phyloP scores from a whole-genome alignment of 2,888 invertebrate species.

The Palloptera scutellata region DNA sequence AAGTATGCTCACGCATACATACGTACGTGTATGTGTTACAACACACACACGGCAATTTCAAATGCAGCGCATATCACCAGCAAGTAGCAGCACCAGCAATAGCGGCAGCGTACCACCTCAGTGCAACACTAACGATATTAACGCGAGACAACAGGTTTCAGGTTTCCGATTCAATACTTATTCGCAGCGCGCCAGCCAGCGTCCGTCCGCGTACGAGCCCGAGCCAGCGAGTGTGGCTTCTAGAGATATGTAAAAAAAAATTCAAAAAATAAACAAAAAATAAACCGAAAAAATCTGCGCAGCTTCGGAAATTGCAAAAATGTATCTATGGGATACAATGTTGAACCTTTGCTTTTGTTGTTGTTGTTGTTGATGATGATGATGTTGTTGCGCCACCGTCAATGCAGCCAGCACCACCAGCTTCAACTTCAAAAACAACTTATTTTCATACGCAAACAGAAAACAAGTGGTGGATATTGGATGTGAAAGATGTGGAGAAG shows the following conservation, averaged over 20 bases:
- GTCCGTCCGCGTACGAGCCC: no score
- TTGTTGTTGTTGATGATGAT: slow-evolving; percentile 11
- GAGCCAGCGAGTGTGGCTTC: no score
- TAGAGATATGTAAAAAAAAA: no score
- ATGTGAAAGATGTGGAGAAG: no score
- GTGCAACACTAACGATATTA: no score
- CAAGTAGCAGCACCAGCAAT: background rate
- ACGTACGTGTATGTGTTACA: background rate
- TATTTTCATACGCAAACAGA: background rate
- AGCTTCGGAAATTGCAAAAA: slow-evolving; percentile 15
- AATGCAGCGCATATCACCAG: slow-evolving; percentile 18
- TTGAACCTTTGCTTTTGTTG: slow-evolving; percentile 25
- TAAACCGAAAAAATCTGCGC: slow-evolving; percentile 1
- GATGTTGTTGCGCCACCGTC: slow-evolving; percentile 14
- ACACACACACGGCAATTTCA: slow-evolving; percentile 11
- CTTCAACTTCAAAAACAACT: slow-evolving; percentile 5
- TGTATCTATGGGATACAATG: slow-evolving; percentile 16
- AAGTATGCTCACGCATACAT: background rate
- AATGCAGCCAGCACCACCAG: slow-evolving; percentile 1
- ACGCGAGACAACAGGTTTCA: slow-evolving; percentile 1
- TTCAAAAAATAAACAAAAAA: no score
- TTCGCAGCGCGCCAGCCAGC: no score
- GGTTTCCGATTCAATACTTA: slow-evolving; percentile 26
- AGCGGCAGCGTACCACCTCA: slow-evolving; percentile 22
- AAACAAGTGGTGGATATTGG: background rate